Evolutionary conservation across 1,140 invertebrate species (phyloP), one percentile per base, ranked within the genome.

Genomic region (Neodiprion lecontei): DNA sequence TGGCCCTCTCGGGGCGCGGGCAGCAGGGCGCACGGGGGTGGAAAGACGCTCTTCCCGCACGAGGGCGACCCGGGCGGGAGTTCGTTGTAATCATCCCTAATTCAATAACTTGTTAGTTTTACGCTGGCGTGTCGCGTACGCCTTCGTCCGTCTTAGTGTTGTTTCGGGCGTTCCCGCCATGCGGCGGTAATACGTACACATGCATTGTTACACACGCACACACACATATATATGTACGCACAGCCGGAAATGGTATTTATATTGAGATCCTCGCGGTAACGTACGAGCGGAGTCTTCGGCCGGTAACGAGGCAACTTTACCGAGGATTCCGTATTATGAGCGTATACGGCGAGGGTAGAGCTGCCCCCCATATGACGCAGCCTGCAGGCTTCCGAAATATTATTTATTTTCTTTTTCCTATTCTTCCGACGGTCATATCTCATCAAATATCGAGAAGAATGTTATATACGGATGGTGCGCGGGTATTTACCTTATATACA

Each of bases 71-170:
- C 67, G 67, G 67, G 17, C 61, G 61, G 61, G 17, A 17, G 67
- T 47, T 69, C 67, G 17, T 69, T 69, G 21, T 69, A 69, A 69
- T 69, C 14, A 69, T 47, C 67, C 67, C 67, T 69, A 69, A 69
- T 69, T 69, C 40, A 12, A 69, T 69, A 14, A 10, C 67, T 47
- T 47, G 21, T 23, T 23, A 47, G 67, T 21, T 69, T 47, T 69
- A 69, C 40, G 21, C 67, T 65, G 61, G 1, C 61, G 17, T 21
- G 12, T 40, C 28, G 28, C 28, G 28, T 40, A 40, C 28, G 28
- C 0, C 28, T 40, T 40, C 28, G 28, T 40, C 28, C 5, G 28
- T 40, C 28, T 1, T 40, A 40, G 28, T 40, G 28, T 40, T 40
- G 2, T 40, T 21, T 40, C 28, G 28, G 28, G 28, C 28, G 28